These are phyloP conservation scores for Chrysochloris asiatica DNA, from an alignment of 2,113 vertebrate genomes.

Conservation along the genomic window DNA sequence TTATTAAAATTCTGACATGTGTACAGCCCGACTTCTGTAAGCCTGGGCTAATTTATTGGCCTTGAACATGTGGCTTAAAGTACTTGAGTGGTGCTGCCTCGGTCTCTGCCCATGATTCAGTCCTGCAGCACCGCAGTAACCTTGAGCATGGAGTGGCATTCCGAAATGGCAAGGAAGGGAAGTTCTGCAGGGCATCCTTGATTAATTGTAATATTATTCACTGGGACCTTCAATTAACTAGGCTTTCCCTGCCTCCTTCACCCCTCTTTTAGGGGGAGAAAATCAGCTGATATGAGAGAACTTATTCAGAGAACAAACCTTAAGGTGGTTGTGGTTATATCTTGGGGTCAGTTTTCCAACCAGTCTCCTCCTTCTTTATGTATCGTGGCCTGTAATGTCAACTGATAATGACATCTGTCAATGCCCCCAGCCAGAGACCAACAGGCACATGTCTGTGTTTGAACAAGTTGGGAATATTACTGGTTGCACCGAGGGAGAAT, in stretches of 20 bases:
- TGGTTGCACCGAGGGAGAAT: background rate
- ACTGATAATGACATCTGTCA: background rate
- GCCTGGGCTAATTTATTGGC: slow-evolving; percentile 77
- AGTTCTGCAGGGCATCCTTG: background rate
- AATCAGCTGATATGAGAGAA: background rate
- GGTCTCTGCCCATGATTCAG: slow-evolving; percentile 55
- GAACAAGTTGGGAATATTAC: too few relatives aligned
- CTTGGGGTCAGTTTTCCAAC: background rate
- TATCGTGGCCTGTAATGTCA: background rate
- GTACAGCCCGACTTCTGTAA: slow-evolving; percentile 78
- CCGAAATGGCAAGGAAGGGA: background rate
- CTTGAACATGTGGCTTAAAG: slow-evolving; percentile 78
- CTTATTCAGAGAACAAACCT: background rate
- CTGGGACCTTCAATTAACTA: background rate
- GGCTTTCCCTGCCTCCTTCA: background rate
- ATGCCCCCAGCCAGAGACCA: background rate
- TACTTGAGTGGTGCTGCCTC: slow-evolving; percentile 59
- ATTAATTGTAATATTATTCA: background rate
- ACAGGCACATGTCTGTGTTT: background rate
- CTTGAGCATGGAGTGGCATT: background rate
- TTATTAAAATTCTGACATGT: slow-evolving; percentile 80
- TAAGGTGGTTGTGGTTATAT: background rate
- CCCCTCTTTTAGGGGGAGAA: slow-evolving; percentile 22
- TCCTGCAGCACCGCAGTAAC: background rate
- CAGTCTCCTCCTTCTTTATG: background rate